These are phyloP conservation scores for Holotrichia oblita DNA, from an alignment of 1,140 invertebrate genomes.

Conservation along the genomic window DNA sequence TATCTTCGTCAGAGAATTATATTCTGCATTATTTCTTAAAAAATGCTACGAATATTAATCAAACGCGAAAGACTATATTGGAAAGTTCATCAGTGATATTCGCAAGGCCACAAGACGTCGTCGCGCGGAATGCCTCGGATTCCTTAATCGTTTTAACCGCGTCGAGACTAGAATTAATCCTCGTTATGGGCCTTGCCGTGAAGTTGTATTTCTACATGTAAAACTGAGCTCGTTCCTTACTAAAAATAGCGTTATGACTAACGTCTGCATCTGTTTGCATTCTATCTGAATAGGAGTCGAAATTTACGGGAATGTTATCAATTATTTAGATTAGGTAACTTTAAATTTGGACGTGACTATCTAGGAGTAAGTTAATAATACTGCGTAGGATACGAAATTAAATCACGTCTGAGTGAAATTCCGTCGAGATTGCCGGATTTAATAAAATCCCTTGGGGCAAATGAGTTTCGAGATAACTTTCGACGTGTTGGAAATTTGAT, in stretches of 20 bases:
- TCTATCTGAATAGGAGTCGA: neutral
- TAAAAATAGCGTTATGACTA: neutral
- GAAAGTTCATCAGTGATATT: neutral
- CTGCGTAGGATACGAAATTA: neutral
- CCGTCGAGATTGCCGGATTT: neutral
- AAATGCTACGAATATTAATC: neutral
- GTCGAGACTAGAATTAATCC: neutral
- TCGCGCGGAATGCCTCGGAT: conserved; percentile 3
- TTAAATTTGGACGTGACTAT: conserved; percentile 4
- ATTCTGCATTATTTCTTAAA: too few species aligned
- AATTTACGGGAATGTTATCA: neutral
- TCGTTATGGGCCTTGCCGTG: neutral
- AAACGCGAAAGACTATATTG: neutral
- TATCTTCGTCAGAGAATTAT: too few species aligned
- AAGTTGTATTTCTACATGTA: neutral
- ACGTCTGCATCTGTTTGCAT: neutral
- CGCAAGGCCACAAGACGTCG: conserved; percentile 3
- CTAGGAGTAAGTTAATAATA: neutral
- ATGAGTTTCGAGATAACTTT: neutral
- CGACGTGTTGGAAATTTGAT: neutral
- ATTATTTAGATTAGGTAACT: neutral
- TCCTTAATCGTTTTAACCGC: neutral
- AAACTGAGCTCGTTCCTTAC: neutral
- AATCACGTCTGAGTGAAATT: neutral
- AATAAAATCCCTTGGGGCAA: neutral